Evolutionary conservation across 2,113 vertebrate genomes (phyloP), one percentile per base, ranked within the genome.

Genomic region (Pyrgilauda ruficollis): DNA sequence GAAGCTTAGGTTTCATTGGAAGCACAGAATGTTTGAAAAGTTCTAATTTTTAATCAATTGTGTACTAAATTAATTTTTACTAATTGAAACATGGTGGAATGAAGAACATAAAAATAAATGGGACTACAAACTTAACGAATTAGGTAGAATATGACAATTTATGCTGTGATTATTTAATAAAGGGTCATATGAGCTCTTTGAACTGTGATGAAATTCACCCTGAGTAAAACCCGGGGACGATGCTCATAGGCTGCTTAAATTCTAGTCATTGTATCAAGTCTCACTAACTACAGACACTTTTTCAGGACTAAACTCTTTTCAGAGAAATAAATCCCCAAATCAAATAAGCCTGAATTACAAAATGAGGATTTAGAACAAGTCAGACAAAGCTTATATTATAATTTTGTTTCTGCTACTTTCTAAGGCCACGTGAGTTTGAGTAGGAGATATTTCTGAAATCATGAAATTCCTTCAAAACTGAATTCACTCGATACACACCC

Each of bases 401-500:
- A 13, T 79, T 87, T n/a, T 49, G 7, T 70, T 91, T 52, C 47
- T 86, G 4, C 17, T 90, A 15, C 13, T 7, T 90, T 70, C 28
- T 62, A 80, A 79, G 44, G 4, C 9, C 11, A 61, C 0, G 2
- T 37, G 19, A 75, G 20, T 28, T 58, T 76, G 31, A 80, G 62
- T 28, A 53, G 10, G 24, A 14, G 3, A 8, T 55, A 55, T 63
- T 77, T 53, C 26, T 80, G 53, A 69, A 85, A 79, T 58, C 3
- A 15, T 35, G 16, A 76, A 85, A 76, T 68, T 47, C 4, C 1
- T 80, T 80, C 31, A 49, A 46, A 16, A 74, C 73, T 88, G 28
- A 6, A 59, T 33, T 79, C 19, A 24, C 24, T 21, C 5, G 3
- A 19, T 22, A 47, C 16, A 10, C 3, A 8, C 11, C 15, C 0